These are phyloP conservation scores for Cremastobaeus sp. DNA, from an alignment of 2,888 invertebrate genomes.

Conservation along the genomic window DNA sequence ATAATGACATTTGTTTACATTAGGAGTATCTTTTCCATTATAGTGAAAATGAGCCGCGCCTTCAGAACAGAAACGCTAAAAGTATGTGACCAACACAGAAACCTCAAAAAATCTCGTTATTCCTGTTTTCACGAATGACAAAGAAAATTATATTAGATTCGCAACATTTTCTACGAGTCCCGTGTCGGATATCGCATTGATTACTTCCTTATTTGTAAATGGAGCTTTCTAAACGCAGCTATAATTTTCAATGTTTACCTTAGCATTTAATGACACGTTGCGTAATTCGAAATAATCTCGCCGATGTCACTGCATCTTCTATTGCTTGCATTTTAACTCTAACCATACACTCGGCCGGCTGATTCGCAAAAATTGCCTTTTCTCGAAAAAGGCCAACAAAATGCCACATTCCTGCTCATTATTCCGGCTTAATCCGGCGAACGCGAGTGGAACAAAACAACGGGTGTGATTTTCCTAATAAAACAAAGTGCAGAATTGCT, in stretches of 20 bases:
- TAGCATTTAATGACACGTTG: conserved; percentile 15
- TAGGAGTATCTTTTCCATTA: no score
- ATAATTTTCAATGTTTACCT: conserved; percentile 22
- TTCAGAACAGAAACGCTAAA: no score
- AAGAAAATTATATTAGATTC: neutral
- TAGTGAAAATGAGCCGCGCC: no score
- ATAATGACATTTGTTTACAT: no score
- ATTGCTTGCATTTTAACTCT: no score
- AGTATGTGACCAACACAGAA: no score
- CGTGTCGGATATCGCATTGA: conserved; percentile 21
- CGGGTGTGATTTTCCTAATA: conserved; percentile 42
- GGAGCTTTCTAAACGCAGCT: conserved; percentile 32
- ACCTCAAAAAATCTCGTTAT: neutral
- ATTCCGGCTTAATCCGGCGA: neutral
- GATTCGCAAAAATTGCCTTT: no score
- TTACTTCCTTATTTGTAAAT: conserved; percentile 36
- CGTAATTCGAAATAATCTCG: conserved; percentile 12
- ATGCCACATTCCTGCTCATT: neutral
- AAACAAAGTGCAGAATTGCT: conserved; percentile 31
- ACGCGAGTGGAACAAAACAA: conserved; percentile 4
- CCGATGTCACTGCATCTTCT: no score
- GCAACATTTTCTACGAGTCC: neutral
- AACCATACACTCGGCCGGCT: no score
- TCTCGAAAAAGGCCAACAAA: neutral
- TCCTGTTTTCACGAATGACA: neutral